These are phyloP conservation scores for Lytechinus pictus DNA, from an alignment of 35 echinoderm and acorn worm species.

Conservation along the genomic window DNA sequence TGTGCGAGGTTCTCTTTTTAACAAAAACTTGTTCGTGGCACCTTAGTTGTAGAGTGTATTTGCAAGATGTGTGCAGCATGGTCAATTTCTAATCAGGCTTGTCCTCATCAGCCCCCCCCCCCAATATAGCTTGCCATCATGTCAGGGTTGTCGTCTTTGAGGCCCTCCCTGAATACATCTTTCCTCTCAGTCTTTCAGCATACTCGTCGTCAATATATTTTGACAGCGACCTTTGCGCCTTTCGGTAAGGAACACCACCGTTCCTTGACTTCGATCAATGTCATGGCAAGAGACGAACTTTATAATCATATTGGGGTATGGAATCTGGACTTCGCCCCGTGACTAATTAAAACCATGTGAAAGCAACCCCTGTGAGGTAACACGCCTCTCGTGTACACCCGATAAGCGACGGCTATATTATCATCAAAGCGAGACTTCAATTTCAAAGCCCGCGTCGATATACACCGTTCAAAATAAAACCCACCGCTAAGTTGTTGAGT, in stretches of 20 bases:
- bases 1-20: too few relatives aligned
- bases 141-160: too few relatives aligned
- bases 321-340: neutral
- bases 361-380: neutral
- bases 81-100: neutral
- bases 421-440: neutral
- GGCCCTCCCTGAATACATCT: neutral
- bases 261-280: neutral
- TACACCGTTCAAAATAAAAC: neutral
- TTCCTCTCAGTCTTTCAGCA: neutral
- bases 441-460: constrained; percentile 8
- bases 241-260: neutral
- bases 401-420: constrained; percentile 9
- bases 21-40: too few relatives aligned
- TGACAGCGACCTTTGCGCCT: neutral
- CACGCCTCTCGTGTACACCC: neutral
- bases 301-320: constrained; percentile 19
- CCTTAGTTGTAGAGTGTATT: neutral
- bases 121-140: neutral
- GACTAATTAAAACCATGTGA: constrained; percentile 11
- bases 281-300: neutral
- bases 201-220: neutral
- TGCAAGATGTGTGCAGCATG: neutral
- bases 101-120: neutral
- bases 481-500: neutral